Evolutionary conservation across 2,113 vertebrate genomes (phyloP).

Genomic region (Zosterops lateralis): DNA sequence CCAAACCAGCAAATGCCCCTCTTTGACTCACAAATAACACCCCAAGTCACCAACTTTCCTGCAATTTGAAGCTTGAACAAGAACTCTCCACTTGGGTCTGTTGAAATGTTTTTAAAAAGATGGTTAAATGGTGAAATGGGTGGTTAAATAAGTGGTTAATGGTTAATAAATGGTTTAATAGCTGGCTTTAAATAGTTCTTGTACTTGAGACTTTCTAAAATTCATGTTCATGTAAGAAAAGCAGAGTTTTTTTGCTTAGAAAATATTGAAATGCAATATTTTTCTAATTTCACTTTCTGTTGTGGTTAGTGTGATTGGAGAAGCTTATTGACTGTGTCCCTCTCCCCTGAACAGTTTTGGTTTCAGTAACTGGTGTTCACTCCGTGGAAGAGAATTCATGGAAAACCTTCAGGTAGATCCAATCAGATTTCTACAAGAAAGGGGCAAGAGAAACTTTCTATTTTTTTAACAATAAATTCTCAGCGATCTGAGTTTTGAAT

Average conservation of each 20-base stretch:
- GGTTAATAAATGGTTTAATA: not conserved
- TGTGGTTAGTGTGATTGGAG: not conserved
- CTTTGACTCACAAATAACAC: not conserved
- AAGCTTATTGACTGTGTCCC: not conserved
- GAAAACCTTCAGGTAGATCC: not conserved
- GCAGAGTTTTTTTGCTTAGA: not conserved
- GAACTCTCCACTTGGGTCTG: not conserved
- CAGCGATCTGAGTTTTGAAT: not conserved
- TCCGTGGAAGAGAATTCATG: not conserved
- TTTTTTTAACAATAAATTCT: not conserved
- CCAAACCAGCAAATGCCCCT: not conserved
- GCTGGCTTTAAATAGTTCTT: not conserved
- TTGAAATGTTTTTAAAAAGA: not conserved
- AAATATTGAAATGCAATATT: not conserved
- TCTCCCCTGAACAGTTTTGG: not conserved
- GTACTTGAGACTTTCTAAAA: not conserved
- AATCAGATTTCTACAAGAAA: not conserved
- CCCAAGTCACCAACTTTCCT: not conserved
- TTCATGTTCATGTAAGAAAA: not conserved
- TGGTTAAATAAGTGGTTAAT: not conserved
- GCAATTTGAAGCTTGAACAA: not conserved
- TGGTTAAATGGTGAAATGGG: not conserved
- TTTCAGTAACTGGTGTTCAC: not conserved
- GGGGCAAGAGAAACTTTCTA: not conserved
- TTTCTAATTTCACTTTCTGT: not conserved